Evolutionary conservation across 2,888 invertebrate species (phyloP), one percentile per base, ranked within the genome.

Genomic region (Agrotis segetum): DNA sequence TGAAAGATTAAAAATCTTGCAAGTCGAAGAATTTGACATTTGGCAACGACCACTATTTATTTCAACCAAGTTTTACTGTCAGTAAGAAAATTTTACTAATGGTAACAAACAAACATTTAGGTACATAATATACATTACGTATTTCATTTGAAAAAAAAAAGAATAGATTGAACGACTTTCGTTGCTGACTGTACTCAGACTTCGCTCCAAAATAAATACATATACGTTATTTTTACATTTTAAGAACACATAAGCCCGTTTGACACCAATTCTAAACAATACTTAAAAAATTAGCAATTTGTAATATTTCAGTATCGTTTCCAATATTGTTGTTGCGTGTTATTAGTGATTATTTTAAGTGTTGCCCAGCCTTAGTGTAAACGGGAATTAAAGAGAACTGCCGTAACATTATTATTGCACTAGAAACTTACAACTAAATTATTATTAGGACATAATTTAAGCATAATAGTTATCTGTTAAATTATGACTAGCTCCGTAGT

Each of bases 381-480:
- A 40, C 40, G 40, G 40, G 40, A 40, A 40, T 47, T 60, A 63
- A 11, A 47, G n/a, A 65, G 50, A 59, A 67, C 13, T 44, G 21
- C 40, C 24, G 9, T 62, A 61, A 67, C 6, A 68, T 76, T 63
- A 80, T 74, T 82, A 79, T 76, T 87, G 74, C 82, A 82, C 79
- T 61, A 83, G 72, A 71, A 74, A 70, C 76, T 85, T 84, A 79
- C n/a, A 67, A 47, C 75, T 78, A 80, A 40, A 78, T 71, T 72
- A 82, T 63, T 49, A 73, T 53, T 73, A 73, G 16, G 44, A 71
- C 67, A 81, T 78, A 81, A 85, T 87, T 84, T 77, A 85, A 87
- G 78, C 81, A 85, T 82, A 79, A 52, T n/a, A n/a, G n/a, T 13
- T 34, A 59, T 74, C 49, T 67, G 73, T 83, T 80, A 70, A 63